phyloP scores from a whole-genome alignment of 1,140 invertebrate genomes.

The Cydia strobilella region DNA sequence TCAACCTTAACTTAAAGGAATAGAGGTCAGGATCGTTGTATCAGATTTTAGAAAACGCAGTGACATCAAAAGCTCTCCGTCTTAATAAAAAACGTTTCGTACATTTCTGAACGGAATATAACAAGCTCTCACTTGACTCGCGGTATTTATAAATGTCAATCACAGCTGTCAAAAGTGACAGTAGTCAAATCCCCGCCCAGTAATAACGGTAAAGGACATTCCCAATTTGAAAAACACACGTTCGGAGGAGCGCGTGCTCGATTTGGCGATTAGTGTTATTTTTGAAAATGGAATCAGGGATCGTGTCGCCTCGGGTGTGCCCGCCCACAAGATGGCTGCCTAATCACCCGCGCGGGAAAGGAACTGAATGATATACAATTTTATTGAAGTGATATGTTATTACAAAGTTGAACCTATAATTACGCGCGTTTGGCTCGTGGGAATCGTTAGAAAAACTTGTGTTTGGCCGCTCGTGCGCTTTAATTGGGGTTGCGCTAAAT shows the following conservation, averaged over 20 bases:
- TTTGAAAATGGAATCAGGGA: conserved; percentile 75
- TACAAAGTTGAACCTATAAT: conserved; percentile 75
- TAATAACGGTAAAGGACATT: conserved; percentile 71
- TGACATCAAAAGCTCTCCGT: conserved; percentile 67
- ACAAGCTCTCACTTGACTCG: conserved; percentile 71
- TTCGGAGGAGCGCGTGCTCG: conserved; percentile 69
- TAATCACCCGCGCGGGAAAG: conserved; percentile 74
- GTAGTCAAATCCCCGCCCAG: conserved; percentile 72
- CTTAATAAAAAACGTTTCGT: conserved; percentile 68
- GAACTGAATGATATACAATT: conserved; percentile 77
- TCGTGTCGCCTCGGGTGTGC: conserved; percentile 72
- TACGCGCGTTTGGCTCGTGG: conserved; percentile 73
- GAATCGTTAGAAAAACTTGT: conserved; percentile 75
- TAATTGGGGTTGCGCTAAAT: conserved; percentile 58
- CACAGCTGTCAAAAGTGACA: conserved; percentile 75
- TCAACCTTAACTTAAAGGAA: conserved; percentile 45
- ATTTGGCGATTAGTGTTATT: conserved; percentile 77
- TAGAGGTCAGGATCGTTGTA: conserved; percentile 43
- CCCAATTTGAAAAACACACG: conserved; percentile 76
- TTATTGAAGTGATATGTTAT: conserved; percentile 78
- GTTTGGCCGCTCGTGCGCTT: conserved; percentile 72
- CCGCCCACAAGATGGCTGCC: conserved; percentile 77
- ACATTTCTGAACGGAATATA: conserved; percentile 57
- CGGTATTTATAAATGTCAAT: conserved; percentile 75
- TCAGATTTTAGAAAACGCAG: conserved; percentile 34